Percentiles rank a stretch among this genome's conserved stretches.
phyloP scores from a whole-genome alignment of 2,888 invertebrate species.

The Amiota communis region DNA sequence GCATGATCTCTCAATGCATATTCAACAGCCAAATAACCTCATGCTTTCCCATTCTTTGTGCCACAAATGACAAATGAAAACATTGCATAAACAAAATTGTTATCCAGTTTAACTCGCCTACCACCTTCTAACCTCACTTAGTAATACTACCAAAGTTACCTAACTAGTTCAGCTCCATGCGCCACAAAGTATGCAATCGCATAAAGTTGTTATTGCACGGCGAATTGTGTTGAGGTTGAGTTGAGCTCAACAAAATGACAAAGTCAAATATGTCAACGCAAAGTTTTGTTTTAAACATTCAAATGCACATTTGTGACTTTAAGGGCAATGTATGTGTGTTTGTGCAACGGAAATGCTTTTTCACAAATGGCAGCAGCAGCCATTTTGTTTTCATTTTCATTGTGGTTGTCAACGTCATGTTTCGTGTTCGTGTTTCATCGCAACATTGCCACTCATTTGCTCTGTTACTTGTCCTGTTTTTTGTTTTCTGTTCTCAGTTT shows the following conservation, averaged over 20 bases:
- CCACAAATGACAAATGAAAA: conserved; percentile 6
- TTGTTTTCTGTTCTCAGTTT: too few species aligned
- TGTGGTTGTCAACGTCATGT: neutral
- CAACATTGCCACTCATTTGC: too few species aligned
- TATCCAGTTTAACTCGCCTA: neutral
- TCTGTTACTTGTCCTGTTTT: too few species aligned
- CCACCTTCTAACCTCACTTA: neutral
- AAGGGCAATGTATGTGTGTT: too few species aligned
- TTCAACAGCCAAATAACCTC: neutral
- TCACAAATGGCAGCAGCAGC: conserved; percentile 1
- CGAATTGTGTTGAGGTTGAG: neutral
- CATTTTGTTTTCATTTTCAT: conserved; percentile 1
- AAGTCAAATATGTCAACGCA: conserved; percentile 12
- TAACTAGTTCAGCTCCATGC: neutral
- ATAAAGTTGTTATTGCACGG: neutral
- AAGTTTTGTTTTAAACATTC: neutral
- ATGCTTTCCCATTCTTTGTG: too few species aligned
- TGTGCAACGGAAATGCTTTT: neutral
- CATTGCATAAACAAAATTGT: neutral
- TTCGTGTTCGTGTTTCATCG: neutral
- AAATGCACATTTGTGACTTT: conserved; percentile 14
- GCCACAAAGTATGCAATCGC: conserved; percentile 20
- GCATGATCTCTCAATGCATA: neutral
- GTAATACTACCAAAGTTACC: neutral
- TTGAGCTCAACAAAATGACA: neutral